phyloP scores from a whole-genome alignment of 1,140 invertebrate species.

The Olivierus martensii region DNA sequence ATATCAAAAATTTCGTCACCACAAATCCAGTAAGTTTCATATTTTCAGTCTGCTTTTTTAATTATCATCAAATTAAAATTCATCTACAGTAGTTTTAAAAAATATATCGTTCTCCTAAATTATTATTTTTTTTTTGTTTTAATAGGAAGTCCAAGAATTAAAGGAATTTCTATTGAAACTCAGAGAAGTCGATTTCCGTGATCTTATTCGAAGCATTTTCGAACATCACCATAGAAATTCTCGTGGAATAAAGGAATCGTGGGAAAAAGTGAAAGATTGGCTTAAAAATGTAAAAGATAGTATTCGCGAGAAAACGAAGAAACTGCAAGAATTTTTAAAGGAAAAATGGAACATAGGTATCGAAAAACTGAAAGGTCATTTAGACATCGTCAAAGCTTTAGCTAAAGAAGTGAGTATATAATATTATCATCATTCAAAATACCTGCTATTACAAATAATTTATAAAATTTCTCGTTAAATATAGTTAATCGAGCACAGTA shows the following conservation, averaged over 20 bases:
- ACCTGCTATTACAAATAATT: neutral
- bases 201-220: too few species aligned
- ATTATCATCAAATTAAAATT: too few species aligned
- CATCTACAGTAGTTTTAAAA: too few species aligned
- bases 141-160: too few species aligned
- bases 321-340: constrained; percentile 6
- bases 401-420: constrained; percentile 9
- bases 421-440: neutral
- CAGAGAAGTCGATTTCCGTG: too few species aligned
- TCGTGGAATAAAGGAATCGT: neutral
- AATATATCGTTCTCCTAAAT: too few species aligned
- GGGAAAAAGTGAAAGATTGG: constrained; percentile 8
- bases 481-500: constrained; percentile 10
- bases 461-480: neutral
- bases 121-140: too few species aligned
- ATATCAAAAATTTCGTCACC: too few species aligned
- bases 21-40: too few species aligned
- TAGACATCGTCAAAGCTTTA: constrained; percentile 8
- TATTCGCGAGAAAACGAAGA: constrained; percentile 8
- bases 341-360: constrained; percentile 5
- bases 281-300: constrained; percentile 10
- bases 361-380: constrained; percentile 11
- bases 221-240: too few species aligned
- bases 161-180: too few species aligned
- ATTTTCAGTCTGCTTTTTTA: too few species aligned